Evolutionary conservation across 2,113 vertebrate species (phyloP).

Genomic region (Craseonycteris thonglongyai): DNA sequence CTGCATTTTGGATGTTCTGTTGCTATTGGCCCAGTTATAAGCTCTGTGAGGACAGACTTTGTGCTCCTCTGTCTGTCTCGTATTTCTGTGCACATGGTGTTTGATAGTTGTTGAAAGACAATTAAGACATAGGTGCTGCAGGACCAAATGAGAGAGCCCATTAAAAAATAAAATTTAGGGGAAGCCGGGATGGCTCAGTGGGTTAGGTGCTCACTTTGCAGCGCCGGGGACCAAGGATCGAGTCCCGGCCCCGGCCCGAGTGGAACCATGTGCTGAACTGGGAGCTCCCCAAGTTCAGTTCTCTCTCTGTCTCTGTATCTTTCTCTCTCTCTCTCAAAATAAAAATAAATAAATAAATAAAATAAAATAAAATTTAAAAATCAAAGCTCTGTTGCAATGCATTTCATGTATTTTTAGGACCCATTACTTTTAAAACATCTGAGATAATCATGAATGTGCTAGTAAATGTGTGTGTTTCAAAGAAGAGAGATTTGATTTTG

Average conservation of each 20-base stretch:
- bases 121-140: neutral
- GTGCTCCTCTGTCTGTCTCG: neutral
- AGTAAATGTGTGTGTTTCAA: neutral
- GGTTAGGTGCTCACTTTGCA: no score
- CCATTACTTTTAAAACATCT: slow-evolving; percentile 30
- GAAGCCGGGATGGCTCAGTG: no score
- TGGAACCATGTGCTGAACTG: no score
- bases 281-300: no score
- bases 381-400: neutral
- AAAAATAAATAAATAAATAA: no score
- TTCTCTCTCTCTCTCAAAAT: no score
- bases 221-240: no score
- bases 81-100: neutral
- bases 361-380: neutral
- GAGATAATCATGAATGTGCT: neutral
- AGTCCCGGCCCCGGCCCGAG: no score
- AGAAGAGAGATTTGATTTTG: slow-evolving; percentile 53
- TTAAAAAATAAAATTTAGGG: neutral
- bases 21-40: neutral
- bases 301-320: no score
- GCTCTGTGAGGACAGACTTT: neutral
- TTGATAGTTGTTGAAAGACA: neutral
- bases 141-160: neutral
- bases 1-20: neutral
- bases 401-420: slow-evolving; percentile 18